Percentiles rank a stretch among this genome's conserved stretches.
These are phyloP conservation scores for Megaceryle maxima DNA, from an alignment of 2,113 vertebrate species.

Conservation along the genomic window DNA sequence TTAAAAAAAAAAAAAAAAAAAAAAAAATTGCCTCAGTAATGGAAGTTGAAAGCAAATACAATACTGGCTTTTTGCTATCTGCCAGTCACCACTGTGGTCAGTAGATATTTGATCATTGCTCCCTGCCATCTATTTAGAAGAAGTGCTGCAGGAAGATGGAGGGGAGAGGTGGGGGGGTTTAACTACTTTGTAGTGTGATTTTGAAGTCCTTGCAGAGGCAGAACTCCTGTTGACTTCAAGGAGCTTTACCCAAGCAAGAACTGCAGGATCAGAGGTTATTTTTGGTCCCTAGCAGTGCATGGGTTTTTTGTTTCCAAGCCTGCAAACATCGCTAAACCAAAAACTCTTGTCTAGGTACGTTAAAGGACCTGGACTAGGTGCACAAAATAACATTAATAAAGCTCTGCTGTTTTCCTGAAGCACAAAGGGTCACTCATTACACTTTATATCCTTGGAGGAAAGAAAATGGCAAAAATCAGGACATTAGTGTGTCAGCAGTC, in stretches of 20 bases:
- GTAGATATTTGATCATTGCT: background rate
- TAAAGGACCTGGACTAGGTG: background rate
- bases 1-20: background rate
- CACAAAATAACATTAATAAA: background rate
- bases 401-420: background rate
- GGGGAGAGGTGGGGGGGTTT: background rate
- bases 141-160: background rate
- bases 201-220: background rate
- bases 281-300: background rate
- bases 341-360: background rate
- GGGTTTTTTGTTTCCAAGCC: background rate
- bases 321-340: background rate
- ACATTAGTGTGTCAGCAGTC: background rate
- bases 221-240: conserved; percentile 15
- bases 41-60: background rate
- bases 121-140: background rate
- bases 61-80: background rate
- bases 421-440: background rate
- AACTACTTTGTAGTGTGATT: background rate
- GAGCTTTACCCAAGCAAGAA: background rate
- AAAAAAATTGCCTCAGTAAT: background rate
- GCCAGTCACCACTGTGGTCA: background rate
- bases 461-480: background rate
- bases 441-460: background rate
- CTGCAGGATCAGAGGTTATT: background rate